Evolutionary conservation across 2,888 invertebrate species (phyloP), one percentile per base, ranked within the genome.

Genomic region (Timandra comae): DNA sequence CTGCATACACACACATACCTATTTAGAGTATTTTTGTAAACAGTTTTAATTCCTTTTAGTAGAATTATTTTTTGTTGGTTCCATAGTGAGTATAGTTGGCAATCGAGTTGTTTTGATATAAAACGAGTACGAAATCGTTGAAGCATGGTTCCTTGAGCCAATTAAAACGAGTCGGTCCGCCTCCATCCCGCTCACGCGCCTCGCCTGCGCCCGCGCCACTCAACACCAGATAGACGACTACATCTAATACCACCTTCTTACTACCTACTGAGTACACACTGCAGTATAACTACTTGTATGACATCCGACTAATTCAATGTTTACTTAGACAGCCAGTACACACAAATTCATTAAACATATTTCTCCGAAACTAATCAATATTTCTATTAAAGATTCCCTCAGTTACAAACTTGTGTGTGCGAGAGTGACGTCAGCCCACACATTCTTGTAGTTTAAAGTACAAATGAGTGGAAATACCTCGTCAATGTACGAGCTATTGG

Each of bases 101-200:
- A 49, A 43, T 51, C 33, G 35, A 43, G 43, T 45, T 48, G 49
- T 52, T 46, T 43, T 43, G 41, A 43, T 43, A 46, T 35, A 42
- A 7, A 40, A 33, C 41, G 49, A 56, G 57, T 62, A 10, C 59
- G 59, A 53, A 73, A 56, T 67, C 69, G 62, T 59, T 72, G 67
- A 66, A 67, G 76, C 78, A 68, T 72, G 59, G 70, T 79, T 78
- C 79, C 79, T 74, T 62, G 63, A 64, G 65, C 70, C 70, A 76
- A 73, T 76, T 76, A 73, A 71, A 72, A 63, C 63, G 42, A 64
- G 66, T 65, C 54, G 43, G 43, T n/a, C 48, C 41, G 40, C 41
- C 46, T 52, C 52, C n/a, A 40, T 38, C 4, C 32, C 34, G 21
- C 5, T 8, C 7, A 10, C n/a, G 7, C n/a, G n/a, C n/a, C n/a